Conservation (phyloP, 2,797 vertebrate species). For the Crocidura indochinensis region DNA sequence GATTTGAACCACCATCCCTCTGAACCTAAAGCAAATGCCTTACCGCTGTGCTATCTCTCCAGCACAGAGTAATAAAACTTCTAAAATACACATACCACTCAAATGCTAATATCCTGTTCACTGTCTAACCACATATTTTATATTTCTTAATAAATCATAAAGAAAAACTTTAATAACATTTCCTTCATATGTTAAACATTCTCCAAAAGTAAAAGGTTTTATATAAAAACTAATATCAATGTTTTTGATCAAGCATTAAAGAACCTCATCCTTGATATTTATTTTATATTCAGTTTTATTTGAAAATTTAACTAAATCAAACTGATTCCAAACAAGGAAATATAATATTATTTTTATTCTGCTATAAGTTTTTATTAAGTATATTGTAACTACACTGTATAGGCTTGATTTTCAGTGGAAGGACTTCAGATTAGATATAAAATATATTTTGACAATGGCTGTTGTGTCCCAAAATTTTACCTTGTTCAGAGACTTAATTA, state of each 20-base stretch:
- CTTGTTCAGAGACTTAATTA: no score
- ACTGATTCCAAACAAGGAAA: neutral
- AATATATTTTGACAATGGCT: neutral
- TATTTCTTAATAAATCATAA: no score
- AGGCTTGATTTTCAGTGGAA: neutral
- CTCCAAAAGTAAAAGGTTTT: neutral
- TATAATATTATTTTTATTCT: neutral
- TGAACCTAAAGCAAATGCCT: no score
- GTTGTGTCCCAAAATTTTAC: no score
- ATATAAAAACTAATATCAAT: neutral
- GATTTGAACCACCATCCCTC: no score
- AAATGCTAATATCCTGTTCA: no score
- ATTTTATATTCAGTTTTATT: conserved; percentile 24
- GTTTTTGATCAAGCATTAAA: neutral
- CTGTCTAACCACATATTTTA: no score
- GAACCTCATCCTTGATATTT: neutral
- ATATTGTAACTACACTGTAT: neutral
- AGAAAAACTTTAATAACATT: no score
- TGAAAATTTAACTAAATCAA: conserved; percentile 13
- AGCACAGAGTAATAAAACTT: no score
- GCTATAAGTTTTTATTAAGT: neutral
- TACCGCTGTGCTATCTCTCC: no score
- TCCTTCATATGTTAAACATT: no score
- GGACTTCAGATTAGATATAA: neutral
- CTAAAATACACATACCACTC: no score